Evolutionary conservation across 2,888 invertebrate genomes (phyloP).

Genomic region (Hoplodrina ambigua): DNA sequence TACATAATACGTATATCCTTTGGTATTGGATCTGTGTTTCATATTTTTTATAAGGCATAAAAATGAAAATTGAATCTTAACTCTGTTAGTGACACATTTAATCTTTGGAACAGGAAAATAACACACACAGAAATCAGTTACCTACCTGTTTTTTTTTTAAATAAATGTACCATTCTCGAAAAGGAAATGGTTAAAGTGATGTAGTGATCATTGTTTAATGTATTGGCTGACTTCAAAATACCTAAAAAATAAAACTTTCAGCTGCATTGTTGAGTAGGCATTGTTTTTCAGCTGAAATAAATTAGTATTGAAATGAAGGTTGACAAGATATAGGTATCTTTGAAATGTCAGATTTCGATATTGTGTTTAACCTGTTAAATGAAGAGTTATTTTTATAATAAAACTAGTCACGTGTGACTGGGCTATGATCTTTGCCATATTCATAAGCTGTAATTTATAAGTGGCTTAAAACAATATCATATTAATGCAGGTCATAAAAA

Average conservation of each 20-base stretch:
- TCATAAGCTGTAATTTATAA: neutral
- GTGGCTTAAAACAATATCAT: neutral
- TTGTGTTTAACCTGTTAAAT: neutral
- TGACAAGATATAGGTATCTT: neutral
- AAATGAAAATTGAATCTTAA: neutral
- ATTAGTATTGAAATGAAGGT: neutral
- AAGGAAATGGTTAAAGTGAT: neutral
- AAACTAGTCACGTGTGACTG: neutral
- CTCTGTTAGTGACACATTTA: neutral
- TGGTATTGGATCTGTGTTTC: neutral
- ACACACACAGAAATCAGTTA: neutral
- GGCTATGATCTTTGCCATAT: neutral
- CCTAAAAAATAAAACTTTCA: neutral
- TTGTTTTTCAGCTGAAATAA: neutral
- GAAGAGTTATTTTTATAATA: neutral
- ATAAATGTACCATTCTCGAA: neutral
- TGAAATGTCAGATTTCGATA: neutral
- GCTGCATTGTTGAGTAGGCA: neutral
- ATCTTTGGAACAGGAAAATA: constrained; percentile 17
- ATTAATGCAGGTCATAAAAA: neutral
- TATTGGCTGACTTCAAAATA: neutral
- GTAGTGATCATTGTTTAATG: neutral
- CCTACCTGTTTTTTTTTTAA: neutral
- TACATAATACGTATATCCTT: neutral
- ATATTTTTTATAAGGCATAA: neutral